Percentiles rank a stretch among this genome's conserved stretches.
phyloP scores from a whole-genome alignment of 37 sponge, comb jelly and placozoan species.

The Beroe ovata region DNA sequence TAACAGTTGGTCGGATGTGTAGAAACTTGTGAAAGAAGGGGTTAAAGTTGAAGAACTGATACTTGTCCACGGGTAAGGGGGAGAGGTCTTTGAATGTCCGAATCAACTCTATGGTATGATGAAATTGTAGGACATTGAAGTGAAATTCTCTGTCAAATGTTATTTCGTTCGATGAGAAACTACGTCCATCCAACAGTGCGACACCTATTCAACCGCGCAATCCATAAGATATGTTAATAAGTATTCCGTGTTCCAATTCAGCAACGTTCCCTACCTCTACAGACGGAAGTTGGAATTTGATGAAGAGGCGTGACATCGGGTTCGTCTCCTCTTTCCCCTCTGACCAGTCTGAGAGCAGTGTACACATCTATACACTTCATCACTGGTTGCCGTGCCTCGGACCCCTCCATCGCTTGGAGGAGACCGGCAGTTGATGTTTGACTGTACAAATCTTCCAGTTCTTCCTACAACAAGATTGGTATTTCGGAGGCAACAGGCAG shows the following conservation, averaged over 20 bases:
- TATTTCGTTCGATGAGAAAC: too few relatives aligned
- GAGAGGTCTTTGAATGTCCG: too few relatives aligned
- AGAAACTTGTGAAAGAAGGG: conserved; percentile 46
- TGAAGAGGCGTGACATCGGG: background rate
- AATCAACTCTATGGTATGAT: too few relatives aligned
- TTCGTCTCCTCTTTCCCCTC: background rate
- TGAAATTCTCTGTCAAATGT: too few relatives aligned
- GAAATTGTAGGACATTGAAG: too few relatives aligned
- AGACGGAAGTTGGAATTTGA: background rate
- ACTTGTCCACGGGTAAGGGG: conserved; percentile 34
- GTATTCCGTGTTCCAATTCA: too few relatives aligned
- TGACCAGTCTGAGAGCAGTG: background rate
- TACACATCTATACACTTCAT: conserved; percentile 17
- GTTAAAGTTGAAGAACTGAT: conserved; percentile 5
- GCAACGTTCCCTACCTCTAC: conserved; percentile 1
- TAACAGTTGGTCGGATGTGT: conserved; percentile 25
- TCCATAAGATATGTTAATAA: too few relatives aligned
- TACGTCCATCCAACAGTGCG: too few relatives aligned
- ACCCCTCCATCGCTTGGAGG: conserved; percentile 22
- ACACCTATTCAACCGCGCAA: too few relatives aligned
- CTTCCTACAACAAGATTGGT: background rate
- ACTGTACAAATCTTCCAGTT: conserved; percentile 34
- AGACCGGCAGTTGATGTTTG: conserved; percentile 2
- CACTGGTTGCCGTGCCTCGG: background rate
- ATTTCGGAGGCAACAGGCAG: too few relatives aligned